Evolutionary conservation across 2,797 vertebrate genomes (phyloP).

Genomic region (Gallinago solitaria): DNA sequence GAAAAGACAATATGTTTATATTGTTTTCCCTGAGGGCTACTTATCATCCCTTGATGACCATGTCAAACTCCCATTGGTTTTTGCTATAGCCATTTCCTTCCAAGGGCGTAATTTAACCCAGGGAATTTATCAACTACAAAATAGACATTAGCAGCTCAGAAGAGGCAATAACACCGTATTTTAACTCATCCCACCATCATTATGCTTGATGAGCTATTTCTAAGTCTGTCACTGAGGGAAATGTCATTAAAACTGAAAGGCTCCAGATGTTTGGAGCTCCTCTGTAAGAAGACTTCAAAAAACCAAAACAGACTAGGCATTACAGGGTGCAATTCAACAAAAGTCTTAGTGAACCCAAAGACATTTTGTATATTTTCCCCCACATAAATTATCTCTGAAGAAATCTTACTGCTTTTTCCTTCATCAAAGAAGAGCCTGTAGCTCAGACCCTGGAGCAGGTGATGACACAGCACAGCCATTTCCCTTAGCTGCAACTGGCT

Average conservation of each 20-base stretch:
- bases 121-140: constrained; percentile 31
- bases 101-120: background rate
- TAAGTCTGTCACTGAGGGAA: background rate
- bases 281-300: background rate
- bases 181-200: background rate
- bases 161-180: background rate
- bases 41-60: background rate
- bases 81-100: background rate
- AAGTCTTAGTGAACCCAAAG: background rate
- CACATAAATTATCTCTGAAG: background rate
- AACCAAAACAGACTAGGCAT: background rate
- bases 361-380: rapidly evolving
- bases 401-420: background rate
- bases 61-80: background rate
- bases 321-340: background rate
- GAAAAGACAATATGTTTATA: background rate
- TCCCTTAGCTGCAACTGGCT: background rate
- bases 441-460: background rate
- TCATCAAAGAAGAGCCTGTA: background rate
- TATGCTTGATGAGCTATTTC: constrained; percentile 28
- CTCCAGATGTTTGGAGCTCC: background rate
- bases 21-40: background rate
- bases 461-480: background rate
- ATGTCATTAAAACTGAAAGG: background rate
- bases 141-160: background rate